A percentile compares a stretch with the other conserved stretches of the same genome.
These are phyloP conservation scores for Spodoptera exigua DNA, from an alignment of 2,888 invertebrate species.

Conservation along the genomic window DNA sequence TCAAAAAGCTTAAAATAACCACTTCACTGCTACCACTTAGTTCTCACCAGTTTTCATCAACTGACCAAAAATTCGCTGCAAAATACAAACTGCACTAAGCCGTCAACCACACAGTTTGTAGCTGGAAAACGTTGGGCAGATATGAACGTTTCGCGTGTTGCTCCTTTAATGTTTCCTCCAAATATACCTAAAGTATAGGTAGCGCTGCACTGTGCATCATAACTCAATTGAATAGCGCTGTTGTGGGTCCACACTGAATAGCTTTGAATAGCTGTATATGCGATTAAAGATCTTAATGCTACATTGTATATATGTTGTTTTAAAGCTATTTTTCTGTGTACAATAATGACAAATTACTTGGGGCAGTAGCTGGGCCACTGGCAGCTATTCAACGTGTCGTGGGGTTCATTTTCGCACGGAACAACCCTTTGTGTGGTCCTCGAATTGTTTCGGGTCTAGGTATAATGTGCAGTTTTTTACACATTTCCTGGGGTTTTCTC, in stretches of 20 bases:
- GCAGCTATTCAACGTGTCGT: too few relatives aligned
- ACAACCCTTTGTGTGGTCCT: too few relatives aligned
- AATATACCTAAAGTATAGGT: neutral
- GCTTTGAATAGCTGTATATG: conserved; percentile 31
- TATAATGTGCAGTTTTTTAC: too few relatives aligned
- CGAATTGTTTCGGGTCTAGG: too few relatives aligned
- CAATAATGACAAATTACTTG: too few relatives aligned
- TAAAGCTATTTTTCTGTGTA: neutral
- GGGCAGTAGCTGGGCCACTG: too few relatives aligned
- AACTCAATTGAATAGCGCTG: conserved; percentile 42
- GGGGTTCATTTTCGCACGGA: too few relatives aligned
- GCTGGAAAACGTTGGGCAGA: conserved; percentile 17
- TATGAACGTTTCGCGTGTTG: conserved; percentile 29
- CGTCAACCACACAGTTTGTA: conserved; percentile 15
- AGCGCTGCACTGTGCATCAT: conserved; percentile 24
- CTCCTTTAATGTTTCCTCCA: conserved; percentile 32
- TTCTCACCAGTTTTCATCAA: neutral
- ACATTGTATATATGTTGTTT: conserved; percentile 14
- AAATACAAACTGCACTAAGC: conserved; percentile 1
- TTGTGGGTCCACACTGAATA: conserved; percentile 24
- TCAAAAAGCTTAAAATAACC: neutral
- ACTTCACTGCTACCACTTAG: neutral
- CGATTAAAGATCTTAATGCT: conserved; percentile 23
- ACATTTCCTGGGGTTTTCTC: too few relatives aligned
- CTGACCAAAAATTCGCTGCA: conserved; percentile 2